A percentile compares a stretch with the other conserved stretches of the same genome.
These are phyloP conservation scores for Himantopus leucocephalus DNA, from an alignment of 2,113 vertebrate species.

Conservation along the genomic window DNA sequence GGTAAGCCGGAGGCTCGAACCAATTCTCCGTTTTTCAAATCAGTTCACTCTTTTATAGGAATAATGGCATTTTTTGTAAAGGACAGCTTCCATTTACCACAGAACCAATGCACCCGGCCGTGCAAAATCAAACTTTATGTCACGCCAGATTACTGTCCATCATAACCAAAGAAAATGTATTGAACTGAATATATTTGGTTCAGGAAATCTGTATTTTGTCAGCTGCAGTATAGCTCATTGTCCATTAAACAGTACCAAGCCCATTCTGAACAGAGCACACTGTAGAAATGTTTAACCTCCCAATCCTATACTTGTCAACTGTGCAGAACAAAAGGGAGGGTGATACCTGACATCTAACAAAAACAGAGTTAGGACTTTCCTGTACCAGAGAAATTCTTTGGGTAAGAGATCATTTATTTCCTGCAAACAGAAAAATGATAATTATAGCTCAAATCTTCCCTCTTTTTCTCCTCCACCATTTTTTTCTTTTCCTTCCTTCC, in stretches of 20 bases:
- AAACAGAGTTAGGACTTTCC: not conserved
- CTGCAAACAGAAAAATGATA: not conserved
- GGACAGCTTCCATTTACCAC: constrained; percentile 32
- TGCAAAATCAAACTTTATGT: constrained; percentile 60
- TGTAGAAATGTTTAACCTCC: constrained; percentile 39
- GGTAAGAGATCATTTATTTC: constrained; percentile 15
- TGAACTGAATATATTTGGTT: constrained; percentile 35
- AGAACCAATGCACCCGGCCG: constrained; percentile 20
- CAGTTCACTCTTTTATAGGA: not conserved
- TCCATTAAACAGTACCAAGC: constrained; percentile 22
- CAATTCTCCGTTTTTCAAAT: not conserved
- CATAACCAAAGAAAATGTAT: constrained; percentile 40
- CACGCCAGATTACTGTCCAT: constrained; percentile 60
- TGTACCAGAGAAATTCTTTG: not conserved
- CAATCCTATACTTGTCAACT: constrained; percentile 22
- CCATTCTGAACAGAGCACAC: not conserved
- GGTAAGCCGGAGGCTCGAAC: not conserved
- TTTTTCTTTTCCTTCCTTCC: not conserved
- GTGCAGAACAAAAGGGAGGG: constrained; percentile 8
- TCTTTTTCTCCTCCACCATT: not conserved
- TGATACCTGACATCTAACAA: constrained; percentile 4
- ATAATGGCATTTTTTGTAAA: constrained; percentile 31
- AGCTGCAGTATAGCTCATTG: constrained; percentile 45
- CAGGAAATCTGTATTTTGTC: constrained; percentile 64
- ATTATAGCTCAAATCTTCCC: not conserved